phyloP scores from a whole-genome alignment of 2,888 invertebrate genomes.

The Melanophora roralis region DNA sequence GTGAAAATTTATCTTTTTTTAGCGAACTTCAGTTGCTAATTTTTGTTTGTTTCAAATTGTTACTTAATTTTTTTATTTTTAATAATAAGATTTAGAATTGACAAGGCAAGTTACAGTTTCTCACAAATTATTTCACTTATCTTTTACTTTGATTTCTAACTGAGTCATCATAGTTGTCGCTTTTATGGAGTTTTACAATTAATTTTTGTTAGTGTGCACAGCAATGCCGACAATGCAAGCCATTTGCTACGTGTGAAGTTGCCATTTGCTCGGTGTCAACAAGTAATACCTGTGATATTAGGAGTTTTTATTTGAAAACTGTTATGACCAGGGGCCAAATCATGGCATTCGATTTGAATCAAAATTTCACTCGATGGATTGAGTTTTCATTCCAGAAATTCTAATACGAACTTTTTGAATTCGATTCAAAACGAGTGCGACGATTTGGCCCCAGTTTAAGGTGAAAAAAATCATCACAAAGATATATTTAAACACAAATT shows the following conservation, averaged over 20 bases:
- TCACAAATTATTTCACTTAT: conserved; percentile 43
- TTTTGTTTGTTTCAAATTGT: conserved; percentile 44
- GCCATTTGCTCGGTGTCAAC: not conserved
- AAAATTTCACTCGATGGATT: no score
- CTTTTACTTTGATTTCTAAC: conserved; percentile 57
- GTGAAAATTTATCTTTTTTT: conserved; percentile 16
- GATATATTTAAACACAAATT: no score
- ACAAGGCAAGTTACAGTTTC: conserved; percentile 54
- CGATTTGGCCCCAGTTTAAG: no score
- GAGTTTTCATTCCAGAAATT: no score
- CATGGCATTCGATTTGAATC: no score
- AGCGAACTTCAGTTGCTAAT: conserved; percentile 53
- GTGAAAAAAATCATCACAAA: no score
- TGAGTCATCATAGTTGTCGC: conserved; percentile 62
- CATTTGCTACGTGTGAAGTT: conserved; percentile 34
- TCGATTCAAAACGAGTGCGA: no score
- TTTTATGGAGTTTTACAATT: conserved; percentile 30
- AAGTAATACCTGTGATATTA: not conserved
- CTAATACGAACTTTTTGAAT: no score
- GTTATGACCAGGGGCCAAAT: no score
- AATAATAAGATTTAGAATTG: conserved; percentile 50
- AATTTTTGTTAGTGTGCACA: conserved; percentile 24
- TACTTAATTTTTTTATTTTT: conserved; percentile 24
- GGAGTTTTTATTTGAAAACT: no score
- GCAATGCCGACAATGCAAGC: conserved; percentile 21